Conservation (phyloP, 2,888 invertebrate species). For the Tetragonisca angustula region DNA sequence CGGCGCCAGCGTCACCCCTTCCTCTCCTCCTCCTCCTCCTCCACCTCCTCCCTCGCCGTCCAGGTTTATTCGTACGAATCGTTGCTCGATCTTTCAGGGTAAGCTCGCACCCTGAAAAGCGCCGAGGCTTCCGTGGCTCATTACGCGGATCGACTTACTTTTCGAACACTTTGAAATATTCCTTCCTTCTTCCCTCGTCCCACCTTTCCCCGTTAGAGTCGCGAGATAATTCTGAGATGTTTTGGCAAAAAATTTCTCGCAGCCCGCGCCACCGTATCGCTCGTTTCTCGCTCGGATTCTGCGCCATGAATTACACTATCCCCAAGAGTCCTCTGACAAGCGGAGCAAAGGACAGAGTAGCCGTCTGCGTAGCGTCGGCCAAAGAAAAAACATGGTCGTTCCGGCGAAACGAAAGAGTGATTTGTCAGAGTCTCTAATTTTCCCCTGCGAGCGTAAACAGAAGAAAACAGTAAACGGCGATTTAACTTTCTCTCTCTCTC, state of each 20-base stretch:
- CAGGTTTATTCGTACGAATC: constrained; percentile 39
- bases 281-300: background rate
- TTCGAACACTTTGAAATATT: background rate
- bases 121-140: constrained; percentile 4
- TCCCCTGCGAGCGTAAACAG: constrained; percentile 9
- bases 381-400: background rate
- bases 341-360: background rate
- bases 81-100: constrained; percentile 18
- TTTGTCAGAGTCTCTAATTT: constrained; percentile 1
- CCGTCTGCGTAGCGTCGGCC: background rate
- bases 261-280: background rate
- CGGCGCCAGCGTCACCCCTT: background rate
- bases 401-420: background rate
- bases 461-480: background rate
- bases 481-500: background rate
- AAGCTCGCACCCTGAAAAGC: background rate
- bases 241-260: too few relatives aligned
- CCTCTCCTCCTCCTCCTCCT: too few relatives aligned
- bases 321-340: background rate
- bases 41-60: too few relatives aligned
- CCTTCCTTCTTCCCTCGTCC: background rate
- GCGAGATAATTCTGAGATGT: too few relatives aligned
- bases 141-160: background rate
- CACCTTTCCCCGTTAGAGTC: too few relatives aligned
- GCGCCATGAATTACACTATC: background rate